Evolutionary conservation across 2,888 invertebrate genomes (phyloP).

Genomic region (Pachliopta kotzebuea): DNA sequence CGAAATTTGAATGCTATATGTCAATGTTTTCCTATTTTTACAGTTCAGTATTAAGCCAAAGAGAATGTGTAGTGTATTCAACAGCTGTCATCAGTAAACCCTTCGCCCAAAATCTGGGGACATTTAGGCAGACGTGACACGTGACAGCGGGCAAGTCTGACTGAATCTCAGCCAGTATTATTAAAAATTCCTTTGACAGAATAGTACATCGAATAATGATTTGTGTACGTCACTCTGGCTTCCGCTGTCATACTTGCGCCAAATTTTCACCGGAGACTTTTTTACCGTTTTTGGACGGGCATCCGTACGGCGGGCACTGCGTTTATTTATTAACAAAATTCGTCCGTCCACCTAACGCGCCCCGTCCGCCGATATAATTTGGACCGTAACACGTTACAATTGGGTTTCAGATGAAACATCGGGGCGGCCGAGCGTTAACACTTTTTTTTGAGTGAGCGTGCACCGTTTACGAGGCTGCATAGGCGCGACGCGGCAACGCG

Average conservation of each 20-base stretch:
- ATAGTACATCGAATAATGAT: constrained; percentile 71
- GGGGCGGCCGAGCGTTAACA: constrained; percentile 38
- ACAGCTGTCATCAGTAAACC: constrained; percentile 46
- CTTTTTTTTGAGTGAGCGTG: constrained; percentile 47
- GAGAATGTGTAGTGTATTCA: constrained; percentile 52
- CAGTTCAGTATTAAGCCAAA: constrained; percentile 35
- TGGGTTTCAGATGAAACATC: constrained; percentile 44
- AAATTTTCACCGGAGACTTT: constrained; percentile 67
- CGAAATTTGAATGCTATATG: constrained; percentile 1
- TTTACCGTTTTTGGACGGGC: constrained; percentile 64
- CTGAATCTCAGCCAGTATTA: constrained; percentile 64
- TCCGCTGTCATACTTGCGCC: constrained; percentile 74
- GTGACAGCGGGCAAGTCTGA: constrained; percentile 47
- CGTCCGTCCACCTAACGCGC: constrained; percentile 68
- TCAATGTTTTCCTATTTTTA: neutral
- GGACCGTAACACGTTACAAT: constrained; percentile 42
- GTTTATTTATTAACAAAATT: constrained; percentile 80
- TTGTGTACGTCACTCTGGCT: constrained; percentile 66
- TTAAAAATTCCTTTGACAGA: constrained; percentile 77
- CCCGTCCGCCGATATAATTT: constrained; percentile 42
- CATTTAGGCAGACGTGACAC: constrained; percentile 46
- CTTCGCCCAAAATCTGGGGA: constrained; percentile 42
- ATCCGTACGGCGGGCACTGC: constrained; percentile 65
- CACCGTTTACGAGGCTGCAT: constrained; percentile 74
- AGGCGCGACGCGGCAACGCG: constrained; percentile 69